Base-by-base conservation (phyloP, 2,888 invertebrate genomes). In the Pemphredon lugubris region DNA sequence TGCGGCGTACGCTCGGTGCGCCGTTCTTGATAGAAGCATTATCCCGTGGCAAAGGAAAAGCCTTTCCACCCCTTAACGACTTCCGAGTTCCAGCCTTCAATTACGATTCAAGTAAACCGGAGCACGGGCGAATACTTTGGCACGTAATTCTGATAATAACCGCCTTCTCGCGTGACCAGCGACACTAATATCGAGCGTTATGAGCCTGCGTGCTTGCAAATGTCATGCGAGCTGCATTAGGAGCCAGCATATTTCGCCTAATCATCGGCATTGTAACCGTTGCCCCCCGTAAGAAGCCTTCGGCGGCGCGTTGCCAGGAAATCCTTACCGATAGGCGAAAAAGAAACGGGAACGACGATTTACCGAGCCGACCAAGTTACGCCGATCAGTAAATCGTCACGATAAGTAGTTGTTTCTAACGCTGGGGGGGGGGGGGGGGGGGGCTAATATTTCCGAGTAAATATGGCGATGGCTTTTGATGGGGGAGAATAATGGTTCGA, bases 91-190 rank as follows among this genome's bases (percentile, higher is more conserved):
- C 42, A 51, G 37, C 11, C 11, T 61, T 60, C 40, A 45, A 71
- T 75, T 53, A 54, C 40, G 48, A 37, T 54, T n/a, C 23, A 20
- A 39, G 34, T 42, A 40, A 54, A 70, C 14, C 37, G 44, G 47
- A 44, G 47, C 61, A 55, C 34, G 23, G 44, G 48, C 50, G 48
- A 69, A 68, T 76, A 65, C 72, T 73, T 79, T 69, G 57, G 65
- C 77, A 72, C 68, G 76, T 79, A 79, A 79, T 65, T 53, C 66
- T 59, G 70, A 77, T 75, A 75, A 79, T 69, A 65, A 57, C 64
- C 72, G 72, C 53, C 44, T 47, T 44, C 53, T 79, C 68, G 80
- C 79, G 80, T 79, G 79, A 79, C 72, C 61, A 45, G 40, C 54
- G 67, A 54, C 57, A 54, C 74, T 79, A 77, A 74, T 79, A 74